A percentile compares a stretch with the other conserved stretches of the same genome.
Evolutionary conservation across 2,113 vertebrate genomes (phyloP).

Genomic region (Callorhinus ursinus): DNA sequence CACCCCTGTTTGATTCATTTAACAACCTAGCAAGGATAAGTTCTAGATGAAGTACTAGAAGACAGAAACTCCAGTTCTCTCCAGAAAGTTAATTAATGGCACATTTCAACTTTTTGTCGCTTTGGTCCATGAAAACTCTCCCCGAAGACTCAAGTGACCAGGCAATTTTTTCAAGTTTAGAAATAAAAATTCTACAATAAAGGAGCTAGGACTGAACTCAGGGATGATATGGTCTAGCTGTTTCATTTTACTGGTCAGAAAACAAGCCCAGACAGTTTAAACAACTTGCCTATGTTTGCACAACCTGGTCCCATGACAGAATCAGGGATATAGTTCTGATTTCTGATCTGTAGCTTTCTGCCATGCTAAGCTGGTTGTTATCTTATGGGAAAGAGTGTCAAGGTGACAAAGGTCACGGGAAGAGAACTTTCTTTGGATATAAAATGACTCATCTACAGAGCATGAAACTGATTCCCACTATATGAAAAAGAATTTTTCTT

Average conservation of each 20-base stretch:
- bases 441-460: neutral
- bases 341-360: neutral
- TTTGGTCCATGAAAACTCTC: neutral
- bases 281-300: neutral
- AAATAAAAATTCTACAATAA: neutral
- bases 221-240: neutral
- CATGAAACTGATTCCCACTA: neutral
- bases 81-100: neutral
- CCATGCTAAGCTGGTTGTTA: neutral
- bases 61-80: neutral
- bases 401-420: neutral
- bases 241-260: neutral
- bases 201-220: neutral
- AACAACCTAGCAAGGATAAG: neutral
- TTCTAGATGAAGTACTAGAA: neutral
- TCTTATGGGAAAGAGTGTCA: neutral
- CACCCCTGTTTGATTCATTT: neutral
- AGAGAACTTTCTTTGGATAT: neutral
- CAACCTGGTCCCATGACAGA: neutral
- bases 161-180: neutral
- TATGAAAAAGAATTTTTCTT: neutral
- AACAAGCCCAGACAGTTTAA: neutral
- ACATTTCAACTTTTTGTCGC: neutral
- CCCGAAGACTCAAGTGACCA: neutral
- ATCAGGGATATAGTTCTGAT: neutral